These are phyloP conservation scores for Haliclona indistincta DNA, from an alignment of 37 sponge, comb jelly and placozoan species.

Conservation along the genomic window DNA sequence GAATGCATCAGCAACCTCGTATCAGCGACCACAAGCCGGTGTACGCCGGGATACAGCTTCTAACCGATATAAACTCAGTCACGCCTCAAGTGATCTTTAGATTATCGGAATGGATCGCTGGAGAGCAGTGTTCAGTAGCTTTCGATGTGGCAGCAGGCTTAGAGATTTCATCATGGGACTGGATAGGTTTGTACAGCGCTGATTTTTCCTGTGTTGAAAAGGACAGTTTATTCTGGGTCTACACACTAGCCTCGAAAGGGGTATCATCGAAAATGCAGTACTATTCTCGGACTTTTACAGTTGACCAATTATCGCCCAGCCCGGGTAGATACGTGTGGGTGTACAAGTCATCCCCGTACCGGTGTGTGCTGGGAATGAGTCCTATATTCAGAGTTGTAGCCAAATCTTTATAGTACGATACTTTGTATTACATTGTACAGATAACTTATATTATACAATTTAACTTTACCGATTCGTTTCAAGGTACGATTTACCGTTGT, in stretches of 20 bases:
- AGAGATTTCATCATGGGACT: slow-evolving; percentile 61
- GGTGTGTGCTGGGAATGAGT: slow-evolving; percentile 70
- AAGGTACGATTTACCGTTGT: neutral
- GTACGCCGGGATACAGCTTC: slow-evolving; percentile 47
- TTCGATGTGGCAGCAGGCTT: slow-evolving; percentile 45
- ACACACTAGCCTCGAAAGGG: slow-evolving; percentile 35
- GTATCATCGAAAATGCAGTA: neutral
- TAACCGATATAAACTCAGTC: slow-evolving; percentile 21
- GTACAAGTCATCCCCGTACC: slow-evolving; percentile 42
- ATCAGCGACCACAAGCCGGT: slow-evolving; percentile 87
- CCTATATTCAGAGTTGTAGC: slow-evolving; percentile 50
- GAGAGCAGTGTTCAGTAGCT: slow-evolving; percentile 16
- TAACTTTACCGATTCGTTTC: neutral
- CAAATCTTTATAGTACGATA: neutral
- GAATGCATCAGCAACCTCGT: slow-evolving; percentile 57
- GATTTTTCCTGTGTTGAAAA: slow-evolving; percentile 45
- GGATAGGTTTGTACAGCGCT: slow-evolving; percentile 63
- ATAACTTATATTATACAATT: neutral
- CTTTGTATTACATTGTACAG: neutral
- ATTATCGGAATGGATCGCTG: slow-evolving; percentile 42
- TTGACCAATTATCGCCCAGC: slow-evolving; percentile 26
- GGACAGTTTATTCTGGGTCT: slow-evolving; percentile 48
- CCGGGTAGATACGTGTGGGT: slow-evolving; percentile 47
- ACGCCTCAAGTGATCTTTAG: slow-evolving; percentile 46
- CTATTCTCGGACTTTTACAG: slow-evolving; percentile 13